Conservation (phyloP, 2,888 invertebrate genomes). For the Pemphredon lugubris region DNA sequence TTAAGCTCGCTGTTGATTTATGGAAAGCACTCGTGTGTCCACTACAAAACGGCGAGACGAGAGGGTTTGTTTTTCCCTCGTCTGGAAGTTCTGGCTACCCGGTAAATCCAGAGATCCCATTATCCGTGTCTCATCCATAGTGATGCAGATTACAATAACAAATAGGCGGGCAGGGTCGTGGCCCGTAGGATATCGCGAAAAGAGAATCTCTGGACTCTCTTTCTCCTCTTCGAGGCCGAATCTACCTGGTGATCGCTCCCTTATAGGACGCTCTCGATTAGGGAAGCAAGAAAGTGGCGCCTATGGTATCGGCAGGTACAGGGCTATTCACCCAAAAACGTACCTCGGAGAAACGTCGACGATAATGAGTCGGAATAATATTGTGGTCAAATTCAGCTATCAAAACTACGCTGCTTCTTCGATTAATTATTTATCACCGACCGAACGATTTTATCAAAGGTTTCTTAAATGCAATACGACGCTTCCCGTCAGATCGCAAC, state of each 20-base stretch:
- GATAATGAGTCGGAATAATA: no score
- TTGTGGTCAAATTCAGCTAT: no score
- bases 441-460: no score
- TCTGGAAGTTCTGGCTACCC: slow-evolving; percentile 53
- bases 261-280: slow-evolving; percentile 38
- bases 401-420: no score
- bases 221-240: slow-evolving; percentile 21
- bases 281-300: slow-evolving; percentile 37
- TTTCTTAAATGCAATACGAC: no score
- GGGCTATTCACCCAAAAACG: slow-evolving; percentile 8
- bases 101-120: slow-evolving; percentile 71
- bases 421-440: no score
- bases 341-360: no score
- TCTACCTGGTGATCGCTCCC: slow-evolving; percentile 37
- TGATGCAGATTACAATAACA: slow-evolving; percentile 77
- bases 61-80: slow-evolving; percentile 48
- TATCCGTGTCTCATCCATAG: slow-evolving; percentile 76
- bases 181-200: slow-evolving; percentile 57
- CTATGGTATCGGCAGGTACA: slow-evolving; percentile 38
- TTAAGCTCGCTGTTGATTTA: slow-evolving; percentile 4
- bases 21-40: slow-evolving; percentile 35
- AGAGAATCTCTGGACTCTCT: slow-evolving; percentile 47
- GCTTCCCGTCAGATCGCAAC: no score
- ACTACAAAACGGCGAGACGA: slow-evolving; percentile 36
- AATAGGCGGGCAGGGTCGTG: slow-evolving; percentile 69